Base-by-base conservation (phyloP, 1,140 invertebrate genomes). In the Drosophila asahinai region DNA sequence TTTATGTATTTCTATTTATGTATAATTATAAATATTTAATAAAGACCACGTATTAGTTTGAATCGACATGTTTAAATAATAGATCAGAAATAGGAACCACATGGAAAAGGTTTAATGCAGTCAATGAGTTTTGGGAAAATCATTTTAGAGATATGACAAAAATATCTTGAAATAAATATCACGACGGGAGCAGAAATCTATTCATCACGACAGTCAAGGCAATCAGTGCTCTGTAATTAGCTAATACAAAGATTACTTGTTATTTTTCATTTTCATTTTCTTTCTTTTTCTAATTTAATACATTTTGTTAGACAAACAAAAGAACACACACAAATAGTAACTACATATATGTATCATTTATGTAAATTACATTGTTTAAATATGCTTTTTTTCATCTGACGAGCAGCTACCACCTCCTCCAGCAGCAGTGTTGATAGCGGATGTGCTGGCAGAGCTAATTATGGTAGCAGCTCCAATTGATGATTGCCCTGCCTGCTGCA, bases 291-390 rank as follows among this genome's bases (percentile, higher is more conserved):
- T 33, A 45, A 43, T 45, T 66, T 15, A 63, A 66, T 66, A 22
- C 60, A 63, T 17, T 66, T 33, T 11, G 36, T 66, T 61, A 64
- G 63, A 36, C 27, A 66, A 66, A 66, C 63, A 45, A 11, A 66
- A 66, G 40, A 57, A 57, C 54, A 40, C 36, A 59, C 58, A 61
- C 58, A 66, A 66, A 45, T 66, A 66, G 63, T 63, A 64, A 66
- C 63, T 66, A 66, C 61, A 22, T 63, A 62, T 66, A 66, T 67
- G 30, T 63, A 36, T 36, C 40, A 63, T 67, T 47, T 66, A 47
- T 36, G 58, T 45, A 67, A 67, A 62, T 45, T 62, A 57, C 58
- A 63, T 19, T 36, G 25, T 64, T 64, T 64, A 67, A n/a, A 67
- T 64, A 67, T 67, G 42, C 17, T 67, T 63, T 1, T 64, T 67